These are phyloP conservation scores for Acleris literana DNA, from an alignment of 2,888 invertebrate genomes.

Conservation along the genomic window DNA sequence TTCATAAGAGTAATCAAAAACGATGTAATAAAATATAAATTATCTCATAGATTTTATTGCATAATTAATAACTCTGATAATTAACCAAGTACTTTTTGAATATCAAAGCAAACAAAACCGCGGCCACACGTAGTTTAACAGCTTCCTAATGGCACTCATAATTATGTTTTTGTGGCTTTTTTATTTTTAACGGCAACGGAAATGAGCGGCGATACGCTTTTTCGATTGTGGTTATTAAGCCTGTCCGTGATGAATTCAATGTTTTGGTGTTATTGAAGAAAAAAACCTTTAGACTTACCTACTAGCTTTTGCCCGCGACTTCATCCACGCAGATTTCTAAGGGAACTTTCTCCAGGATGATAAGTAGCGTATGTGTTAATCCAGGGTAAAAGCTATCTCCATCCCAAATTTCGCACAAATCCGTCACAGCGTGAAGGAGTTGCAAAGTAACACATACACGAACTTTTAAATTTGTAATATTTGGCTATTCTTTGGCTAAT, in stretches of 20 bases:
- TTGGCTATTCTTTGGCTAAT: too few relatives aligned
- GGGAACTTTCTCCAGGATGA: too few relatives aligned
- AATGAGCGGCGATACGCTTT: conserved; percentile 37
- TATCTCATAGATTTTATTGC: conserved; percentile 19
- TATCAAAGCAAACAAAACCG: conserved; percentile 33
- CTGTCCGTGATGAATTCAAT: conserved; percentile 35
- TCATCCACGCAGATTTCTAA: too few relatives aligned
- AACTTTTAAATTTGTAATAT: too few relatives aligned
- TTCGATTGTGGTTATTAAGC: conserved; percentile 34
- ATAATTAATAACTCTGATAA: conserved; percentile 20
- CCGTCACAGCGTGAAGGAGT: too few relatives aligned
- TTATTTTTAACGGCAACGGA: conserved; percentile 30
- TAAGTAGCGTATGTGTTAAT: too few relatives aligned
- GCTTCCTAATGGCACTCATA: conserved; percentile 30
- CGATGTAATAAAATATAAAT: conserved; percentile 5
- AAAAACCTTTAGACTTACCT: neutral
- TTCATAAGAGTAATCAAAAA: too few relatives aligned
- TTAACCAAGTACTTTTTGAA: conserved; percentile 15
- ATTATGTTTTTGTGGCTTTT: conserved; percentile 32
- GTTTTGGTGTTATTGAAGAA: conserved; percentile 23
- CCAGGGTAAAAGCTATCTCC: too few relatives aligned
- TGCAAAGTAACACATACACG: too few relatives aligned
- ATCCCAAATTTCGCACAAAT: too few relatives aligned
- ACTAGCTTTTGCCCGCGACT: too few relatives aligned
- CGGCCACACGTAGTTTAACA: conserved; percentile 31